Base-by-base conservation (phyloP, 2,113 vertebrate species). In the Chloebia gouldiae region DNA sequence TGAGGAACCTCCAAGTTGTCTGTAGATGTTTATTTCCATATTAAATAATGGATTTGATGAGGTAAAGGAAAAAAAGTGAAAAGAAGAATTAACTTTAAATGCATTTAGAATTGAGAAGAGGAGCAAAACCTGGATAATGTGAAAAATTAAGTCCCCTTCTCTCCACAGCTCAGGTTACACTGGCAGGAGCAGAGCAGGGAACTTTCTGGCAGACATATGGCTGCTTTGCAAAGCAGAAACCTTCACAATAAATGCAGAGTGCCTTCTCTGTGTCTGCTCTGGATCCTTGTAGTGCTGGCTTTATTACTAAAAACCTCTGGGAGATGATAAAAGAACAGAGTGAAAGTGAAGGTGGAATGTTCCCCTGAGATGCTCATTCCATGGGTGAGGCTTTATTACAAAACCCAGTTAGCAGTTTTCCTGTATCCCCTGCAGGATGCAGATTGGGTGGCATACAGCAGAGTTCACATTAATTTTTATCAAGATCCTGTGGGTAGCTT, bases 171-270 rank as follows among this genome's bases (percentile, higher is more conserved):
- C 53, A 53, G 76, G 68, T 77, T 85, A 23, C 35, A 1, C 21
- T 44, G 61, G n/a, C 73, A 86, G 73, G 39, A 24, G 35, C 3
- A 16, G 56, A 82, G 71, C 45, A 15, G 25, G 1, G 53, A 10
- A 6, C 50, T 85, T 81, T 85, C 68, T 76, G 64, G 49, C 83
- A 92, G 72, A 37, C 22, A 27, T 1, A 16, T 2, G 14, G 24
- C 45, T 60, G 40, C 73, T 68, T 85, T 87, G 88, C 59, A 65
- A 66, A 81, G 75, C 90, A 81, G 69, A 70, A 92, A 59, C 51
- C 15, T 40, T 47, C 51, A 23, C 31, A 44, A 2, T 65, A 80
- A 87, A 80, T 87, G 56, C 50, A 10, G 1, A 40, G 8, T 6
- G 1, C 49, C 80, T 92, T 90, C 60, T 27, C 0, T 12, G 10